These are phyloP conservation scores for Seira musarum DNA, from an alignment of 2,888 invertebrate species.

Conservation along the genomic window DNA sequence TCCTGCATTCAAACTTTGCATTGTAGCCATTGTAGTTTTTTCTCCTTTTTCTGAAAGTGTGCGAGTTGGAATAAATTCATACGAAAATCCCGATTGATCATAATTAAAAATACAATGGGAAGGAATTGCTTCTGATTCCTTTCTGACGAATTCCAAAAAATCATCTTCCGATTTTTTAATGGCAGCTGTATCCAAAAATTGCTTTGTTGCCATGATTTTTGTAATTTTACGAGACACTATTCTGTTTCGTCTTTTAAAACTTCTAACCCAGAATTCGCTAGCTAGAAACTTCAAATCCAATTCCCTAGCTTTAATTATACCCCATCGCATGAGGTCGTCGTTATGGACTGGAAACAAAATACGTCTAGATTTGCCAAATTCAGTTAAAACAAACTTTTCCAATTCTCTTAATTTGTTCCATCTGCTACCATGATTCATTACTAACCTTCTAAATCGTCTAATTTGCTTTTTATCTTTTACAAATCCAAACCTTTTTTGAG, in stretches of 20 bases:
- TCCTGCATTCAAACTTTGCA: not conserved
- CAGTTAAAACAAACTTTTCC: not conserved
- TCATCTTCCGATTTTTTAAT: not conserved
- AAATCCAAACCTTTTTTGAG: not conserved
- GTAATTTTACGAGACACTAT: conserved; percentile 36
- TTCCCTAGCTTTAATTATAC: not conserved
- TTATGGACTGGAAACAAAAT: not conserved
- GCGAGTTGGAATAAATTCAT: not conserved
- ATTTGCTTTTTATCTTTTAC: not conserved
- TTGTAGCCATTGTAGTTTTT: not conserved
- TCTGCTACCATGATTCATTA: not conserved
- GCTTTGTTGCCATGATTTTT: not conserved
- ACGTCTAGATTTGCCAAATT: conserved; percentile 9
- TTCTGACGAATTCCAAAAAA: conserved; percentile 17
- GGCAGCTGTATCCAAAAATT: not conserved
- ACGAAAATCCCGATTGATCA: conserved; percentile 30
- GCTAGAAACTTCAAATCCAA: conserved; percentile 8
- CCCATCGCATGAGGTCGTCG: conserved; percentile 16
- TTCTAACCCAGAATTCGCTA: not conserved
- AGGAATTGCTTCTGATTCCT: not conserved
- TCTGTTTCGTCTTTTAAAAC: conserved; percentile 18
- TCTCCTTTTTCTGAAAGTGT: conserved; percentile 27
- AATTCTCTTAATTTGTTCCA: not conserved
- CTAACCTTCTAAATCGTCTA: not conserved
- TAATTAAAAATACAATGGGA: conserved; percentile 20